Base-by-base conservation (phyloP, 1,140 invertebrate species). In the Reticulitermes speratus region DNA sequence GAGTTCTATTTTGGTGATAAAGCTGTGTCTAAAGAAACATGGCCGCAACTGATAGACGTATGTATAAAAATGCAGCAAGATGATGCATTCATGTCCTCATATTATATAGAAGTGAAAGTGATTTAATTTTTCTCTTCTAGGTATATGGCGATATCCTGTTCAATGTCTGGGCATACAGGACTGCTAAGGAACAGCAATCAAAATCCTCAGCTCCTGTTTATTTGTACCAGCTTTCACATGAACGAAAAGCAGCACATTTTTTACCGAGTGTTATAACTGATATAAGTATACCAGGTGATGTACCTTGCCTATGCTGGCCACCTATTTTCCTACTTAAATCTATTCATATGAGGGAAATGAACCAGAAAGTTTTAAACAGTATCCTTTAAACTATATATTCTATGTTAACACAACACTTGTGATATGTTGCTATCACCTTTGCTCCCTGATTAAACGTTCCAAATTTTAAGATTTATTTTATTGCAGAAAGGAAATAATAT, bases 131-230 rank as follows among this genome's bases (percentile, higher is more conserved):
- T 6, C 6, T 84, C 16, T 84, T 48, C 21, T n/a, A 84, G 83
- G 12, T 84, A 44, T 84, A 45, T 48, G n/a, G 38, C 12, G 38
- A 84, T 2, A 84, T 45, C 3, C 9, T 21, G 44, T 84, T 84
- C 45, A 21, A 44, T 9, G 3, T 44, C 16, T 44, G 83, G 45
- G 45, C 45, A 44, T n/a, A 84, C 32, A 23, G 45, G 45, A 48
- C 1, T 84, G 45, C 45, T 16, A 38, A 84, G 11, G 25, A 44
- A 25, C 83, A 44, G 11, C 25, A 44, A 44, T 1, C 12, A 6
- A 84, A 84, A 45, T 84, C 83, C 25, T 45, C 44, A 16, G 45
- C 44, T 44, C 83, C 83, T 14, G 23, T 84, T n/a, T 84, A 84
- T 45, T 30, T 44, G 25, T 84, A 84, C 83, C 83, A 44, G 25